phyloP scores from a whole-genome alignment of 2,888 invertebrate species.

The Heliothis peltigera region DNA sequence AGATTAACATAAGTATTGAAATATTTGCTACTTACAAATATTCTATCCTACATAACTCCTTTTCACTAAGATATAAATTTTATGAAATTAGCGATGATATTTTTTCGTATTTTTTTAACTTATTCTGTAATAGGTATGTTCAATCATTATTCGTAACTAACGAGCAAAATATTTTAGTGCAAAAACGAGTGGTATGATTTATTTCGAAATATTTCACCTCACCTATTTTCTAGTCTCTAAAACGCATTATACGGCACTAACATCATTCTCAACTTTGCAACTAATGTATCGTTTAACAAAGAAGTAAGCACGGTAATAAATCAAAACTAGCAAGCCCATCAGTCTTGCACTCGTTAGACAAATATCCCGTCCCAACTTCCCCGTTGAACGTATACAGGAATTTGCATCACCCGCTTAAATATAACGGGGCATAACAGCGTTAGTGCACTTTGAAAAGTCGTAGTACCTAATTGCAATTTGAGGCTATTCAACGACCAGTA shows the following conservation, averaged over 20 bases:
- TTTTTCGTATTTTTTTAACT: too few species aligned
- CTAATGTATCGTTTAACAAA: constrained; percentile 36
- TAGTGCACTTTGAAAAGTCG: constrained; percentile 53
- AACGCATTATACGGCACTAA: constrained; percentile 19
- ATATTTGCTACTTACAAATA: too few species aligned
- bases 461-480: constrained; percentile 58
- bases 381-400: constrained; percentile 34
- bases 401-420: constrained; percentile 54
- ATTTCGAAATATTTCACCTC: background rate
- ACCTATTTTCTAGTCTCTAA: constrained; percentile 4
- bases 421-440: constrained; percentile 49
- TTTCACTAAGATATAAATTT: too few species aligned
- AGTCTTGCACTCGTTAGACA: constrained; percentile 47
- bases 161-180: too few species aligned
- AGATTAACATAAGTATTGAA: too few species aligned
- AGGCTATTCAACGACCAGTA: constrained; percentile 48
- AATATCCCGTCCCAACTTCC: constrained; percentile 46
- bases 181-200: background rate
- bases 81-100: too few species aligned
- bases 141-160: too few species aligned
- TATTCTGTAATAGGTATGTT: too few species aligned
- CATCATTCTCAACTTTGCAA: constrained; percentile 13
- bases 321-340: constrained; percentile 41
- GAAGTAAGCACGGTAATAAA: constrained; percentile 33
- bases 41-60: too few species aligned